Conservation (phyloP, 2,113 vertebrate species). For the Riparia riparia region DNA sequence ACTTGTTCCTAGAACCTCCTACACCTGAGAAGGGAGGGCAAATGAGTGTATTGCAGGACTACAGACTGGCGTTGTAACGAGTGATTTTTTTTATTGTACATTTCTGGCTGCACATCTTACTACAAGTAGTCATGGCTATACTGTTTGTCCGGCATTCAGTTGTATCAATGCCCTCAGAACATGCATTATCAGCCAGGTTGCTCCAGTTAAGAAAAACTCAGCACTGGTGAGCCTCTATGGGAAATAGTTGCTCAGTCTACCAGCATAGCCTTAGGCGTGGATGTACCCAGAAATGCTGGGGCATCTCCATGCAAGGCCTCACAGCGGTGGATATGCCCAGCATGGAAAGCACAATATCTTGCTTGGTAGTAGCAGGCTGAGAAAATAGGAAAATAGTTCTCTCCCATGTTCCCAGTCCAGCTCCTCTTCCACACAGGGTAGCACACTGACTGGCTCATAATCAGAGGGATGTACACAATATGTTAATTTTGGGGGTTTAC, state of each 20-base stretch:
- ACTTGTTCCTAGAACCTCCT: not conserved
- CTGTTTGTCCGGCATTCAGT: not conserved
- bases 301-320: not conserved
- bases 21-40: not conserved
- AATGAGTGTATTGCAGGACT: not conserved
- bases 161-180: not conserved
- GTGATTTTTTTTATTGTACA: not conserved
- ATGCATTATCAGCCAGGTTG: not conserved
- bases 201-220: not conserved
- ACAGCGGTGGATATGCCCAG: not conserved
- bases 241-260: not conserved
- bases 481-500: not conserved
- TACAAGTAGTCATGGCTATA: not conserved
- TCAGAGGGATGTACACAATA: rapidly evolving
- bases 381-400: not conserved
- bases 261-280: not conserved
- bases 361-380: not conserved
- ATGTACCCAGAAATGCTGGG: not conserved
- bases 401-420: not conserved
- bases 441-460: not conserved
- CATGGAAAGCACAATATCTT: not conserved
- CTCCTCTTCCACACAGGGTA: rapidly evolving
- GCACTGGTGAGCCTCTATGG: not conserved
- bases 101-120: not conserved
- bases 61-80: not conserved